Conservation (phyloP, 1,140 invertebrate species). For the Solen grandis region DNA sequence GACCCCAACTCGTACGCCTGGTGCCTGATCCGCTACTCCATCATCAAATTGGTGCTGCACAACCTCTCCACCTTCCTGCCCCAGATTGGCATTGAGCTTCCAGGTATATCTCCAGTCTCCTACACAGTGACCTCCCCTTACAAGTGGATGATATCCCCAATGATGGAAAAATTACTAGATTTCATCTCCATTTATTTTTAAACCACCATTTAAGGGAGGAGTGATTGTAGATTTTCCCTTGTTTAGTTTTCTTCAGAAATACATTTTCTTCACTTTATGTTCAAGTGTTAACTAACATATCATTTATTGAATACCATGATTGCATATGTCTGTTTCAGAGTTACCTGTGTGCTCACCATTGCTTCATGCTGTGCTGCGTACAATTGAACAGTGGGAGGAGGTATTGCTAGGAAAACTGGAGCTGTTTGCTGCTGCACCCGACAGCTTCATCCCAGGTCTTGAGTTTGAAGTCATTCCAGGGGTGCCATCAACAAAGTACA, state of each 20-base stretch:
- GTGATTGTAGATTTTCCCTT: background rate
- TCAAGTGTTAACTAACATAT: too few species aligned
- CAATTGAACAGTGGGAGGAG: slow-evolving; percentile 94
- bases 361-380: slow-evolving; percentile 92
- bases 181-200: too few species aligned
- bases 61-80: slow-evolving; percentile 91
- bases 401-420: slow-evolving; percentile 90
- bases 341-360: slow-evolving; percentile 96
- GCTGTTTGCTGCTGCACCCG: slow-evolving; percentile 86
- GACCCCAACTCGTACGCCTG: slow-evolving; percentile 97
- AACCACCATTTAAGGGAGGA: background rate
- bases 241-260: too few species aligned
- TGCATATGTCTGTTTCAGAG: too few species aligned
- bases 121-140: too few species aligned
- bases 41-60: slow-evolving; percentile 90
- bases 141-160: too few species aligned
- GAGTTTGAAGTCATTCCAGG: slow-evolving; percentile 84
- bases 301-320: too few species aligned
- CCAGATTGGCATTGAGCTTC: slow-evolving; percentile 93
- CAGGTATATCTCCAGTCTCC: too few species aligned
- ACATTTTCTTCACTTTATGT: too few species aligned
- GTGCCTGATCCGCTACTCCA: slow-evolving; percentile 94
- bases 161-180: too few species aligned
- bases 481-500: slow-evolving; percentile 95
- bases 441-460: slow-evolving; percentile 76